phyloP scores from a whole-genome alignment of 2,888 invertebrate species.

The Patella caerulea region DNA sequence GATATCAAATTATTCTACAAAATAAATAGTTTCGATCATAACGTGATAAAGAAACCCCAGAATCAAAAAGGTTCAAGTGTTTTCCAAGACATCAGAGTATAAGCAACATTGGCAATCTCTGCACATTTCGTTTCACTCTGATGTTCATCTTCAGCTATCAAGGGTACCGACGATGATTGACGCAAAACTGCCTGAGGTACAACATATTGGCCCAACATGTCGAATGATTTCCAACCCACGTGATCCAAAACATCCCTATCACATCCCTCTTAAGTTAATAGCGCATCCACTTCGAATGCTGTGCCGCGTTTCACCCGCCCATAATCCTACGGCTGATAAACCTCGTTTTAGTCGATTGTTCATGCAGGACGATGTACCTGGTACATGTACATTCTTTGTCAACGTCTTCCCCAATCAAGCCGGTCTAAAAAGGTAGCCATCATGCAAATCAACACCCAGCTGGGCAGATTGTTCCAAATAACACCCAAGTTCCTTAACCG shows the following conservation, averaged over 20 bases:
- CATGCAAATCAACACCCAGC: too few relatives aligned
- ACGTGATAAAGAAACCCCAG: too few relatives aligned
- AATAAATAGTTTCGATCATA: too few relatives aligned
- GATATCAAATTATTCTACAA: background rate
- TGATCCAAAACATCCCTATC: constrained; percentile 12
- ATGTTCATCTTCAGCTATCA: background rate
- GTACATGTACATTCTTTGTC: too few relatives aligned
- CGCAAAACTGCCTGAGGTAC: background rate
- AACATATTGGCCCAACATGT: background rate
- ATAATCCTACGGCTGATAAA: background rate
- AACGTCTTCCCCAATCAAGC: too few relatives aligned
- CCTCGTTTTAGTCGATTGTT: constrained; percentile 4
- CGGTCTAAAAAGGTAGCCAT: too few relatives aligned
- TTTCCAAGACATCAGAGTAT: background rate
- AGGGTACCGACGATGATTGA: background rate
- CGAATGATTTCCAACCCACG: constrained; percentile 13
- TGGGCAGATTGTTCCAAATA: too few relatives aligned
- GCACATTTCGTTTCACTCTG: too few relatives aligned
- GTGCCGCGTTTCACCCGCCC: constrained; percentile 13
- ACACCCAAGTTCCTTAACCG: too few relatives aligned
- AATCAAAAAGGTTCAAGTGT: too few relatives aligned
- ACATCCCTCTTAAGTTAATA: background rate
- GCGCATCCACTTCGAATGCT: constrained; percentile 13
- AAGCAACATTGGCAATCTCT: background rate
- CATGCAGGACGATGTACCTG: too few relatives aligned